These are phyloP conservation scores for Eumaeus atala DNA, from an alignment of 1,140 invertebrate species.

Conservation along the genomic window DNA sequence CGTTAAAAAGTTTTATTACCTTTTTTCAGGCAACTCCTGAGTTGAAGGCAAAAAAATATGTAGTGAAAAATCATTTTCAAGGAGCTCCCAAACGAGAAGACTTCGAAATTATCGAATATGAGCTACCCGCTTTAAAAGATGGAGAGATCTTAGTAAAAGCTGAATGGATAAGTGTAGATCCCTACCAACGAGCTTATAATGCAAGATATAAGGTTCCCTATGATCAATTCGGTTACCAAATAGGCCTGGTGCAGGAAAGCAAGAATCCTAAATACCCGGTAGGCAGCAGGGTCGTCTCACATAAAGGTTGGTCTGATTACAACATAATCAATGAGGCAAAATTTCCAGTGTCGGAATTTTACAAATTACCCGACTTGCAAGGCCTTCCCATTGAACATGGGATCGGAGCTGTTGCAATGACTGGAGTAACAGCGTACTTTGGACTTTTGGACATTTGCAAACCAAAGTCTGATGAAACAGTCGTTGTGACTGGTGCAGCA, in stretches of 20 bases:
- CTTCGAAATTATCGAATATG: constrained; percentile 52
- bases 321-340: constrained; percentile 38
- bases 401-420: constrained; percentile 51
- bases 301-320: constrained; percentile 76
- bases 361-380: constrained; percentile 47
- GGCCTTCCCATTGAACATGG: constrained; percentile 40
- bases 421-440: constrained; percentile 81
- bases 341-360: constrained; percentile 15
- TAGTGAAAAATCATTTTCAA: constrained; percentile 48
- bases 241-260: constrained; percentile 42
- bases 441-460: constrained; percentile 81
- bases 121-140: constrained; percentile 42
- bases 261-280: constrained; percentile 69
- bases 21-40: constrained; percentile 1
- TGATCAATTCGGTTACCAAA: constrained; percentile 53
- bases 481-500: constrained; percentile 80
- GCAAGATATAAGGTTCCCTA: constrained; percentile 27
- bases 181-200: constrained; percentile 58
- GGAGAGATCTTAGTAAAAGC: constrained; percentile 64
- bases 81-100: constrained; percentile 56
- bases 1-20: too few relatives aligned
- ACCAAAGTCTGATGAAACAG: constrained; percentile 80
- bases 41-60: constrained; percentile 21
- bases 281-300: constrained; percentile 71
- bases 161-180: constrained; percentile 71